phyloP scores from a whole-genome alignment of 2,797 vertebrate genomes.

The Ctenochaetus hawaiiensis region DNA sequence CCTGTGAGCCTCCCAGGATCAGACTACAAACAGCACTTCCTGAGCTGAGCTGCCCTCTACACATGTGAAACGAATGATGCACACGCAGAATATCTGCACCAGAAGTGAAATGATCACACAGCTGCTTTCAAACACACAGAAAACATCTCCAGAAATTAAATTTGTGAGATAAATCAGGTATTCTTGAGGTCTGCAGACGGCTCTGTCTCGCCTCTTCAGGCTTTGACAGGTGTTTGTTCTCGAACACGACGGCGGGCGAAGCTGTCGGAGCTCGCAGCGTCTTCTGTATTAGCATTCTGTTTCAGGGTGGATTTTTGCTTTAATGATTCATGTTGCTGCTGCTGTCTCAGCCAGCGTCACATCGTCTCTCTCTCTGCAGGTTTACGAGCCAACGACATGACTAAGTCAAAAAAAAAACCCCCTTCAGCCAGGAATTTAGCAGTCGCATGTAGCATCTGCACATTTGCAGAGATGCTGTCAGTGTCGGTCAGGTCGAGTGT shows the following conservation, averaged over 20 bases:
- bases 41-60: neutral
- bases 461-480: slow-evolving; percentile 49
- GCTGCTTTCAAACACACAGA: slow-evolving; percentile 1
- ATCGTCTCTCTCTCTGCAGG: slow-evolving; percentile 41
- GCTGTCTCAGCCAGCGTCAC: slow-evolving; percentile 66
- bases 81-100: neutral
- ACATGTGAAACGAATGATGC: neutral
- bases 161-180: neutral
- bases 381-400: slow-evolving; percentile 56
- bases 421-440: slow-evolving; percentile 42
- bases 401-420: slow-evolving; percentile 40
- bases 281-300: slow-evolving; percentile 60
- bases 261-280: slow-evolving; percentile 48
- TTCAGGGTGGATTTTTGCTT: slow-evolving; percentile 52
- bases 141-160: neutral
- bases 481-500: slow-evolving; percentile 40
- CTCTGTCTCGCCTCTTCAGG: slow-evolving; percentile 23
- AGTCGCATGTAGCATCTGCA: slow-evolving; percentile 28
- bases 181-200: slow-evolving; percentile 16
- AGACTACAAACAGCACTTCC: neutral
- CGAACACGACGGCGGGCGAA: slow-evolving; percentile 21
- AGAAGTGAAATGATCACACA: neutral
- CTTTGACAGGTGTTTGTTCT: slow-evolving; percentile 56
- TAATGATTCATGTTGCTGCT: slow-evolving; percentile 76
- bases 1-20: too few species aligned